These are phyloP conservation scores for Plutomurus gul DNA, from an alignment of 1,140 invertebrate species.

Conservation along the genomic window DNA sequence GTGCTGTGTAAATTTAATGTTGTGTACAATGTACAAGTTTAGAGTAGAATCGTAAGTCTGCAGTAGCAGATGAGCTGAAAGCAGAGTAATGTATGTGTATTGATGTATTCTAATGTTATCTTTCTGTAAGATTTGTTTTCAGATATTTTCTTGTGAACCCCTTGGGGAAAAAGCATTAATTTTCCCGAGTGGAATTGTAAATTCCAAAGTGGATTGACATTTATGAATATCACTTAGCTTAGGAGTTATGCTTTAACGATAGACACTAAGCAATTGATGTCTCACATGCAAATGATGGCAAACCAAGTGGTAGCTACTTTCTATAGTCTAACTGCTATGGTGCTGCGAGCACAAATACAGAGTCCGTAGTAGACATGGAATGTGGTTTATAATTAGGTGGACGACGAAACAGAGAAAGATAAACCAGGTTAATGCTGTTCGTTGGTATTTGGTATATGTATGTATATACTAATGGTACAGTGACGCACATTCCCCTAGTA, in stretches of 20 bases:
- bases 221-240: constrained; percentile 21
- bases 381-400: not conserved
- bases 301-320: not conserved
- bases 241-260: not conserved
- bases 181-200: not conserved
- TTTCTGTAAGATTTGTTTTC: no score
- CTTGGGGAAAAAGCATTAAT: not conserved
- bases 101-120: no score
- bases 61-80: no score
- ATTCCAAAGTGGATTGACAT: constrained; percentile 13
- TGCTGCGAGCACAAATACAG: not conserved
- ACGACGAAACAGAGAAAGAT: not conserved
- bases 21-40: no score
- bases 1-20: no score
- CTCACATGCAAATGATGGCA: not conserved
- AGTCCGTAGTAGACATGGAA: not conserved
- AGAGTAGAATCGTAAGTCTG: no score
- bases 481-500: no score
- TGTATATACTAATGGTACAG: no score
- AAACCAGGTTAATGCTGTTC: no score
- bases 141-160: no score
- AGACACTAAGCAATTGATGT: not conserved
- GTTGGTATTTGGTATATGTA: no score
- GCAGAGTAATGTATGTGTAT: no score
- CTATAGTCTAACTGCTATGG: not conserved